Evolutionary conservation across 1,140 invertebrate species (phyloP), one percentile per base, ranked within the genome.

Genomic region (Bactericera cockerelli): DNA sequence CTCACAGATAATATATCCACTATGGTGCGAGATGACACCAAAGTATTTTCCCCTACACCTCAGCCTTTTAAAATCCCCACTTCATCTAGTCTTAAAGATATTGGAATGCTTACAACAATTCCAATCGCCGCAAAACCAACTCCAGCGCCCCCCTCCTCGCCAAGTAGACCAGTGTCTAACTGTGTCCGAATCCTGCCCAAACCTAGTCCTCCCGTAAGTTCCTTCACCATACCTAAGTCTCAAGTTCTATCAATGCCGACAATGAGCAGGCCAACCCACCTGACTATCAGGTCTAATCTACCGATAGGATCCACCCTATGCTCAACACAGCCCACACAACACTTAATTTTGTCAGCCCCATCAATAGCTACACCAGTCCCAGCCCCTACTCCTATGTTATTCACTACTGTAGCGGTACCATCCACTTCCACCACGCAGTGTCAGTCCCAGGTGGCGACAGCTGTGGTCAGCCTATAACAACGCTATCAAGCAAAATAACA

Each of bases 71-170:
- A 56, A 31, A 25, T 13, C 3, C 55, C 24, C 14, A 31, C 6
- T 24, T 26, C 24, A 56, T 49, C 42, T 49, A 49, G 42, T 49
- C 42, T 49, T 8, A 49, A 49, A 49, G 42, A 49, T 49, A 49
- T 49, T 19, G 42, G 42, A 49, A 49, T 49, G 42, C n/a, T 49
- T 6, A 49, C 42, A 6, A 49, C 42, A 6, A 49, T 49, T 49
- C 42, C 42, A 10, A 19, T 49, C n/a, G 42, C 42, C 6, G n/a
- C 42, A 49, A 25, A 54, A n/a, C n/a, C n/a, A n/a, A n/a, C n/a
- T 8, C 49, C 49, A 21, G 11, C 49, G n/a, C 49, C 49, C 4
- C 49, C 19, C 49, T 26, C 55, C 6, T 16, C 55, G 6, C 19
- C 24, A 10, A 49, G 42, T 49, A 49, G 42, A 22, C 42, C 42